Percentiles rank a stretch among this genome's conserved stretches.
Conservation (phyloP, 2,113 vertebrate species). For the Thomomys bottae region DNA sequence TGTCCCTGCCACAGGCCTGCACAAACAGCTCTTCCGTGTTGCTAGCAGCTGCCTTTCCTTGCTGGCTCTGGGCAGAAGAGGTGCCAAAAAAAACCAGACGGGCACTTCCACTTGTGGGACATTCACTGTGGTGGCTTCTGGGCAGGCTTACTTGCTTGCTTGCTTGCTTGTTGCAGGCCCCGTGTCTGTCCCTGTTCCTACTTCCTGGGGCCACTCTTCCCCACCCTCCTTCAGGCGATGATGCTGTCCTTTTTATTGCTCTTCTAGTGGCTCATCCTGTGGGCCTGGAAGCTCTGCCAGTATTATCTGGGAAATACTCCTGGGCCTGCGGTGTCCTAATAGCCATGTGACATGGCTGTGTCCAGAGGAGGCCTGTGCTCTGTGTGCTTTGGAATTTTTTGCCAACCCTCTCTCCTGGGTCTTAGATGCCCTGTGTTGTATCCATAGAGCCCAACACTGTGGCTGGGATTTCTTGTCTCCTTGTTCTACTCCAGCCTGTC, state of each 20-base stretch:
- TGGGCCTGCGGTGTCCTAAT: neutral
- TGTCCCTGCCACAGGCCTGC: constrained; percentile 45
- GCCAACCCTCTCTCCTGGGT: neutral
- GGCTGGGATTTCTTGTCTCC: neutral
- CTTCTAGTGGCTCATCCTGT: neutral
- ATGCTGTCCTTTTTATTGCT: constrained; percentile 21
- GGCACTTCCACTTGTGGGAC: constrained; percentile 72
- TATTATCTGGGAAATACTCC: neutral
- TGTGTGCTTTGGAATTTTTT: neutral
- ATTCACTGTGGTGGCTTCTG: constrained; percentile 13
- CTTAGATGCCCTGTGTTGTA: neutral
- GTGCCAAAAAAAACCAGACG: constrained; percentile 83
- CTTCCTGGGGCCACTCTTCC: constrained; percentile 25
- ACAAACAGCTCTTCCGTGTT: constrained; percentile 73
- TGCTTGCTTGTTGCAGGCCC: neutral
- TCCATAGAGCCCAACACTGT: neutral
- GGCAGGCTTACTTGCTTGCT: constrained; percentile 22
- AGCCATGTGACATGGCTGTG: constrained; percentile 6
- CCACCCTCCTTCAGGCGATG: neutral
- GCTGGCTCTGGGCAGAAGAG: constrained; percentile 81
- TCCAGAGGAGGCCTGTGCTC: neutral
- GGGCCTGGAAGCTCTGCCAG: constrained; percentile 10
- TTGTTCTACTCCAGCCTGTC: neutral
- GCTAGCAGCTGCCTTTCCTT: constrained; percentile 82
- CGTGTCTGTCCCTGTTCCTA: neutral